phyloP scores from a whole-genome alignment of 2,113 vertebrate species.

The Cyphomyrus plagiostoma region DNA sequence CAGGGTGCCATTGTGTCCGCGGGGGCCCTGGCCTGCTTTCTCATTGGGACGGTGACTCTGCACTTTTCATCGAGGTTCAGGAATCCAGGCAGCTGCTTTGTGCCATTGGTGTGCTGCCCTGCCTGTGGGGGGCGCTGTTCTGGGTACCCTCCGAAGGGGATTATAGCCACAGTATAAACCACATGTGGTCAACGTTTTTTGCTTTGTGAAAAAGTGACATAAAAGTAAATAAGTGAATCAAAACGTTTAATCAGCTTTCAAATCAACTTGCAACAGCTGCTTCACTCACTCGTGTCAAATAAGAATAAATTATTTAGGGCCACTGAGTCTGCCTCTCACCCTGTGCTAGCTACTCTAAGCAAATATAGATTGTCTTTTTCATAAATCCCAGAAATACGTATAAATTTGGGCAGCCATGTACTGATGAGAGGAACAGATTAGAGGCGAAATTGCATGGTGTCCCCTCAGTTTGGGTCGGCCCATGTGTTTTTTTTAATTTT shows the following conservation, averaged over 20 bases:
- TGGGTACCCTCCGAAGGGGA: background rate
- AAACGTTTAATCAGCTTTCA: background rate
- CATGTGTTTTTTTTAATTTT: background rate
- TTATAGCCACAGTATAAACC: background rate
- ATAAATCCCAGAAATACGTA: background rate
- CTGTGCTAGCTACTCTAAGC: background rate
- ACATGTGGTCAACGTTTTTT: background rate
- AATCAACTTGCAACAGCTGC: background rate
- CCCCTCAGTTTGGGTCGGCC: background rate
- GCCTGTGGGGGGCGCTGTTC: background rate
- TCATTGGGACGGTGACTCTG: constrained; percentile 46
- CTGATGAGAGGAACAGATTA: background rate
- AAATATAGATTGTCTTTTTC: background rate
- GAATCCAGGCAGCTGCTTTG: background rate
- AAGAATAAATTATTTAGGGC: background rate
- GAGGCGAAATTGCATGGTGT: background rate
- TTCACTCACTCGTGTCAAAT: background rate
- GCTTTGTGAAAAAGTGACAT: background rate
- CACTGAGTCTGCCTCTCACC: background rate
- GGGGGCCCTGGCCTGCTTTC: constrained; percentile 1
- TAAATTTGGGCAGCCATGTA: background rate
- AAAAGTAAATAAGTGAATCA: background rate
- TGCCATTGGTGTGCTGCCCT: background rate
- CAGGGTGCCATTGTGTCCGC: constrained; percentile 46
- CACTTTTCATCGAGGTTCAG: constrained; percentile 37